phyloP scores from a whole-genome alignment of 2,797 vertebrate species.

The Tokudaia muenninki region DNA sequence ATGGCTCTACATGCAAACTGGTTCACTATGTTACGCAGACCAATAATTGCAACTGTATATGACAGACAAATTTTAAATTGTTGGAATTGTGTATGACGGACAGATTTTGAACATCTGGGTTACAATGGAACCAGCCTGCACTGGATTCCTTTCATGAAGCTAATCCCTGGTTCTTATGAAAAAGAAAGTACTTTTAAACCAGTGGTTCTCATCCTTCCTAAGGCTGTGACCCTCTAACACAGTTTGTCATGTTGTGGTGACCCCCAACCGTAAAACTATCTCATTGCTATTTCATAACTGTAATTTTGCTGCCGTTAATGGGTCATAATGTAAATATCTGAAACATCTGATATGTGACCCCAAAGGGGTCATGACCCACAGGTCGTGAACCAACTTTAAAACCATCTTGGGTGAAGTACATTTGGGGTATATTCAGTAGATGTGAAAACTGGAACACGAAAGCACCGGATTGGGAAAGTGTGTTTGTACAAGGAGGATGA shows the following conservation, averaged over 20 bases:
- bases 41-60: neutral
- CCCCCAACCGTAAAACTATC: neutral
- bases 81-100: neutral
- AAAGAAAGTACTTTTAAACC: neutral
- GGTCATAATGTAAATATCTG: neutral
- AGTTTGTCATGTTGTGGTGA: neutral
- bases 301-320: neutral
- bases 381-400: neutral
- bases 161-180: neutral
- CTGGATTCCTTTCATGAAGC: neutral
- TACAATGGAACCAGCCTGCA: neutral
- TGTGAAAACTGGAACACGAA: neutral
- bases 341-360: neutral
- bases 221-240: neutral
- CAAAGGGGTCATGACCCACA: neutral
- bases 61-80: neutral
- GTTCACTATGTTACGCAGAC: neutral
- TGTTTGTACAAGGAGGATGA: conserved; percentile 26
- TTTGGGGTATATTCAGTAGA: neutral
- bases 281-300: neutral
- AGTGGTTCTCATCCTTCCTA: neutral
- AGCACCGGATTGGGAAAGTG: neutral
- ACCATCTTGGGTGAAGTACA: neutral
- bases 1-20: neutral
- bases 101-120: neutral